phyloP scores from a whole-genome alignment of 2,888 invertebrate genomes.

The Philopedon plagiatum region DNA sequence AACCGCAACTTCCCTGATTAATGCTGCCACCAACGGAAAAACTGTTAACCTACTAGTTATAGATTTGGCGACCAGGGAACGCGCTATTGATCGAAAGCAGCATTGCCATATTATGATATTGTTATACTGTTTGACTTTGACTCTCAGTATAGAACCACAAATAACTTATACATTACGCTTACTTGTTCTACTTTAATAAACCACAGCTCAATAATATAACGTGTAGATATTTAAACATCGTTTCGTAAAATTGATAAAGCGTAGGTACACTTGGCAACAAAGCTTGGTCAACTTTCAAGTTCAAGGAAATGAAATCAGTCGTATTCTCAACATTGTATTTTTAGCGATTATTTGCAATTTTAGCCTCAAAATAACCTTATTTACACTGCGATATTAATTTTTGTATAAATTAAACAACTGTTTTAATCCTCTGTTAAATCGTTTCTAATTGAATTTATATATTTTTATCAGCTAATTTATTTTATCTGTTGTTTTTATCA shows the following conservation, averaged over 20 bases:
- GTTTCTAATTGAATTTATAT: not conserved
- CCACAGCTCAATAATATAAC: too few relatives aligned
- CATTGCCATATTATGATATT: not conserved
- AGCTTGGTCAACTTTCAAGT: not conserved
- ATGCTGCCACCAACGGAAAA: not conserved
- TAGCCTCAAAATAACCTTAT: slow-evolving; percentile 8
- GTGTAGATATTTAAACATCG: too few relatives aligned
- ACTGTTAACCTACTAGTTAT: not conserved
- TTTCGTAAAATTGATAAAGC: too few relatives aligned
- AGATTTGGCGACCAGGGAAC: not conserved
- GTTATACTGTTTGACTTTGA: too few relatives aligned
- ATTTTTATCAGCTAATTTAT: not conserved
- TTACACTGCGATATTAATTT: not conserved
- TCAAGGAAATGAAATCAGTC: not conserved
- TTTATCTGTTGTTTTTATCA: slow-evolving; percentile 14
- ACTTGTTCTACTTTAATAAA: too few relatives aligned
- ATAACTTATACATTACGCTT: too few relatives aligned
- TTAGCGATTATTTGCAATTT: slow-evolving; percentile 32
- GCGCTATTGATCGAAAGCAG: not conserved
- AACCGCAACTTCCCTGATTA: not conserved
- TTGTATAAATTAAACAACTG: not conserved
- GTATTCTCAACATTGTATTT: slow-evolving; percentile 27
- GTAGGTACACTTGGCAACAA: slow-evolving; percentile 15
- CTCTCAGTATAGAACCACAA: too few relatives aligned
- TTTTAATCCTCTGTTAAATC: not conserved